Evolutionary conservation across 2,888 invertebrate genomes (phyloP).

Genomic region (Leptinotarsa peninsularis): DNA sequence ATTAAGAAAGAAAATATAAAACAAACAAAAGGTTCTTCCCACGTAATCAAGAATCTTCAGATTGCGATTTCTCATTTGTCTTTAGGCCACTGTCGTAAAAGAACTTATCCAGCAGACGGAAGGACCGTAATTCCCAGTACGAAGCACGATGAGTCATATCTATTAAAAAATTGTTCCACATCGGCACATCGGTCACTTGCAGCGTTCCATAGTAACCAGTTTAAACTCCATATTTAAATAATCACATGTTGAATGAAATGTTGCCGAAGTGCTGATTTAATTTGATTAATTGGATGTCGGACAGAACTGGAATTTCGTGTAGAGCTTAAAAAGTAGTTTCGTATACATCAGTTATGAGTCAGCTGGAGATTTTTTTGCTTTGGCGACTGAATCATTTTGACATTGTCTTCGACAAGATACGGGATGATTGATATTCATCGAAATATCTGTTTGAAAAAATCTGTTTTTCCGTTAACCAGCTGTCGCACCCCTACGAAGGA

Average conservation of each 20-base stretch:
- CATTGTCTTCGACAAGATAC: not conserved
- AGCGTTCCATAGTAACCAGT: conserved; percentile 5
- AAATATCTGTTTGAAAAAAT: too few relatives aligned
- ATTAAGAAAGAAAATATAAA: too few relatives aligned
- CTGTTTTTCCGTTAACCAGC: too few relatives aligned
- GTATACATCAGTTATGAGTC: not conserved
- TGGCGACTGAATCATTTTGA: too few relatives aligned
- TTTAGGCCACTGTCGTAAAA: not conserved
- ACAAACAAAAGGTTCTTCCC: too few relatives aligned
- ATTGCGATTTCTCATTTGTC: not conserved
- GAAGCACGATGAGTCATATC: not conserved
- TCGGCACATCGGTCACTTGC: not conserved
- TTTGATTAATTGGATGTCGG: conserved; percentile 12
- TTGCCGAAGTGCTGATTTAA: conserved; percentile 24
- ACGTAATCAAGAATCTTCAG: too few relatives aligned
- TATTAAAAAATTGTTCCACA: conserved; percentile 13
- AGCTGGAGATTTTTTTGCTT: not conserved
- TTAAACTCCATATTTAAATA: conserved; percentile 5
- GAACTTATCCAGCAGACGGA: not conserved
- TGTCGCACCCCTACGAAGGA: too few relatives aligned
- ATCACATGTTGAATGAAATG: conserved; percentile 19
- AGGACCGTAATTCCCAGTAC: not conserved
- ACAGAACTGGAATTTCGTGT: conserved; percentile 24
- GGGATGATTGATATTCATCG: too few relatives aligned
- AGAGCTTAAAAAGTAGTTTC: not conserved